Base-by-base conservation (phyloP, 2,888 invertebrate genomes). In the Polydrusus cervinus region DNA sequence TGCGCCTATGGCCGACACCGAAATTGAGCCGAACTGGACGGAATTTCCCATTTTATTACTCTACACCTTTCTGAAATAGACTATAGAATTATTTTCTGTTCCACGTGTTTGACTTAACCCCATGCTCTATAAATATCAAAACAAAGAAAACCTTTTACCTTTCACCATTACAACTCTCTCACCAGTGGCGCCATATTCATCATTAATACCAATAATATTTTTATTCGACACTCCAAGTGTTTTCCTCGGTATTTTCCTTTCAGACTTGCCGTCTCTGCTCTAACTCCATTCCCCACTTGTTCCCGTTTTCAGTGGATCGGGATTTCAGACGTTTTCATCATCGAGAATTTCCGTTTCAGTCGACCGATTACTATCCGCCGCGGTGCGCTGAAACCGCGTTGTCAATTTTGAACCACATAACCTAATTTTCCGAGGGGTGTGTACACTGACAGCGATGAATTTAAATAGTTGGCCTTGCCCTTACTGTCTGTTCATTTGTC, bases 401-500 rank as follows among this genome's bases (percentile, higher is more conserved):
- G 53, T n/a, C 25, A 10, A 10, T 14, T 34, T n/a, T 9, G 34
- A n/a, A 55, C n/a, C 1, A 55, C 67, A 30, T 68, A 69, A 69
- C 69, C 69, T 53, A 69, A 30, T 69, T 69, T 60, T 30, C 49
- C 34, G 16, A 60, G 57, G 60, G 69, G 69, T 69, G 69, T 69
- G 69, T 69, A 16, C 47, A 0, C 9, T 34, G 55, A 51, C 55
- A 34, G 55, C 30, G 53, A 0, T 10, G 25, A 53, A n/a, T 14
- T 55, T 53, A 53, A 53, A 25, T 13, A 53, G 53, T 25, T n/a
- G 25, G 53, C 53, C 53, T 53, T 53, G 53, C 25, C 53, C 25
- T 53, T 25, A 53, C 25, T n/a, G 53, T 53, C 53, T 53, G 30
- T 55, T 55, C 55, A 55, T 55, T 55, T 55, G 55, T 55, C 55